Percentiles rank a stretch among this genome's conserved stretches.
phyloP scores from a whole-genome alignment of 2,888 invertebrate genomes.

The Slavum lentiscoides region DNA sequence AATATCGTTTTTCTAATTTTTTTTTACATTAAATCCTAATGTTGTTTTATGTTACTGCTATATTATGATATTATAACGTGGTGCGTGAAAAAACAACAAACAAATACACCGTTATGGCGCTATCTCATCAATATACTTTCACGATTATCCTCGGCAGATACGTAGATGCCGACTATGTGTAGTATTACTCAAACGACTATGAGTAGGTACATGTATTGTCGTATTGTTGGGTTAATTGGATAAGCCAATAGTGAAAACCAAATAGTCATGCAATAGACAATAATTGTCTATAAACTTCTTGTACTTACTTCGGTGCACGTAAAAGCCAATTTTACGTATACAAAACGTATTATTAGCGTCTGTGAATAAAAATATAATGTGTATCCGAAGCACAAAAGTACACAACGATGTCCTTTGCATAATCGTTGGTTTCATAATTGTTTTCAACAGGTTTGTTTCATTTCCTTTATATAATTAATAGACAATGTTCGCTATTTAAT shows the following conservation, averaged over 20 bases:
- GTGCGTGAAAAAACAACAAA: too few species aligned
- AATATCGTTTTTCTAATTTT: too few species aligned
- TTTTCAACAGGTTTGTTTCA: too few species aligned
- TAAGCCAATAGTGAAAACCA: slow-evolving; percentile 22
- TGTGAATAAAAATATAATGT: neutral
- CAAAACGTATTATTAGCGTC: neutral
- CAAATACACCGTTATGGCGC: neutral
- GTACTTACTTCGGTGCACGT: neutral
- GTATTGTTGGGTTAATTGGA: slow-evolving; percentile 34
- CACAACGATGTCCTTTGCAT: too few species aligned
- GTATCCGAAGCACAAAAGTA: neutral
- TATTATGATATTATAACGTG: neutral
- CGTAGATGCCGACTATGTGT: neutral
- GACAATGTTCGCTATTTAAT: too few species aligned
- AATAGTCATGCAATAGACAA: slow-evolving; percentile 18
- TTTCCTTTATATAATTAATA: too few species aligned
- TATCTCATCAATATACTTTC: slow-evolving; percentile 5
- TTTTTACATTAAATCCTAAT: too few species aligned
- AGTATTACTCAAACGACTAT: neutral
- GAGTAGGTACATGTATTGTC: neutral
- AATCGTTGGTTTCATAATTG: too few species aligned
- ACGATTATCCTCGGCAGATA: neutral
- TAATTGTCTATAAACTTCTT: slow-evolving; percentile 26
- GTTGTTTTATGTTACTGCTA: neutral
- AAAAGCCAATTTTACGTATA: neutral